These are phyloP conservation scores for Stictonetta naevosa DNA, from an alignment of 2,113 vertebrate genomes.

Conservation along the genomic window DNA sequence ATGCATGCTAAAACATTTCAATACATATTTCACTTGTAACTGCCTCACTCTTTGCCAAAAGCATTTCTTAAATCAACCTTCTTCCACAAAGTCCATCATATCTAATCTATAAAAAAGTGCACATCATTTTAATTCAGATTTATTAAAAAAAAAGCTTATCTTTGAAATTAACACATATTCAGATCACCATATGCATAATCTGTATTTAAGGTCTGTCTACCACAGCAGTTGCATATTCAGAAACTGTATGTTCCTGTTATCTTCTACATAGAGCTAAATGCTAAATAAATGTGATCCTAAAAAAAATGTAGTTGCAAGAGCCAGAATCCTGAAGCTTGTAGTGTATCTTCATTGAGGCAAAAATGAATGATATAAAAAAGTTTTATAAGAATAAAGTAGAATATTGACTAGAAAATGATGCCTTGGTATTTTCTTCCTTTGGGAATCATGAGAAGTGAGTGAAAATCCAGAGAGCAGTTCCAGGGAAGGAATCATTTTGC, in stretches of 20 bases:
- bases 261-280: neutral
- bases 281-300: neutral
- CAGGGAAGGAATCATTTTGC: neutral
- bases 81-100: neutral
- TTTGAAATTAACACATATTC: neutral
- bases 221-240: constrained; percentile 1
- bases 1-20: neutral
- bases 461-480: neutral
- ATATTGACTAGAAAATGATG: neutral
- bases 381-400: neutral
- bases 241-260: neutral
- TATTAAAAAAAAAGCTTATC: neutral
- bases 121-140: neutral
- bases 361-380: neutral
- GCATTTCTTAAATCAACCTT: neutral
- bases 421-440: neutral
- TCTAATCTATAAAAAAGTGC: neutral
- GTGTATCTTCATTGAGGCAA: neutral
- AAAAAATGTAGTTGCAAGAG: constrained; percentile 3
- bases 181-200: neutral
- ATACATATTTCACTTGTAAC: neutral
- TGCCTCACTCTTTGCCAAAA: neutral
- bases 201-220: constrained; percentile 25
- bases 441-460: neutral
- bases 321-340: neutral